Base-by-base conservation (phyloP, 2,113 vertebrate genomes). In the Hippocampus abdominalis region DNA sequence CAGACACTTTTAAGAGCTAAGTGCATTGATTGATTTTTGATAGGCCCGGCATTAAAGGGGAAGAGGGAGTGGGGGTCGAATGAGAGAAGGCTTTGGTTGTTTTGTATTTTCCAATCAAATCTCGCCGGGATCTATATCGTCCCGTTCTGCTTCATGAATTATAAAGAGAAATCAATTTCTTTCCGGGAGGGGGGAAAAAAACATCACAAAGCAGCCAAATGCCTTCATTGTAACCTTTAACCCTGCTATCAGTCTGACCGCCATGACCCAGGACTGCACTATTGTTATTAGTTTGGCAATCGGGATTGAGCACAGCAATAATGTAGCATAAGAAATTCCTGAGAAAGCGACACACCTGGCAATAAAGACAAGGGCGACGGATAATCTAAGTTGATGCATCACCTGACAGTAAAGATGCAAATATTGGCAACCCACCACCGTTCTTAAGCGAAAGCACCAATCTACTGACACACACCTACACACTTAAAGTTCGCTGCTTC, bases 1-100 rank as follows among this genome's bases (percentile, higher is more conserved):
- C 80, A 87, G 82, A 86, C 86, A 84, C 87, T 90, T 87, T 89
- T 87, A 88, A 88, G 75, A 88, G 84, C 89, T 88, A 88, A 87
- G 88, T 86, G 89, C 85, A 90, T 89, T 89, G 89, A 90, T 88
- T 87, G 88, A 90, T 89, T 89, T 87, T 87, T 89, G 86, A 90
- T 91, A 89, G 86, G 78, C 86, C 79, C 80, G 32, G 69, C 79
- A 81, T 85, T 83, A 20, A 64, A 25, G 64, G 62, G 63, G 68
- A n/a, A 25, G 27, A 32, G 68, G 29, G 40, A 46, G 56, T 36
- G 40, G 75, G 66, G 71, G 77, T 84, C 78, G 82, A 85, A 84
- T 80, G 78, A 87, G 71, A 75, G 46, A 78, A 85, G 87, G 82
- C 83, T 86, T 87, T 85, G 81, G 84, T 84, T 81, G 84, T 88